Evolutionary conservation across 1,140 invertebrate genomes (phyloP).

Genomic region (Sweltsa coloradensis): DNA sequence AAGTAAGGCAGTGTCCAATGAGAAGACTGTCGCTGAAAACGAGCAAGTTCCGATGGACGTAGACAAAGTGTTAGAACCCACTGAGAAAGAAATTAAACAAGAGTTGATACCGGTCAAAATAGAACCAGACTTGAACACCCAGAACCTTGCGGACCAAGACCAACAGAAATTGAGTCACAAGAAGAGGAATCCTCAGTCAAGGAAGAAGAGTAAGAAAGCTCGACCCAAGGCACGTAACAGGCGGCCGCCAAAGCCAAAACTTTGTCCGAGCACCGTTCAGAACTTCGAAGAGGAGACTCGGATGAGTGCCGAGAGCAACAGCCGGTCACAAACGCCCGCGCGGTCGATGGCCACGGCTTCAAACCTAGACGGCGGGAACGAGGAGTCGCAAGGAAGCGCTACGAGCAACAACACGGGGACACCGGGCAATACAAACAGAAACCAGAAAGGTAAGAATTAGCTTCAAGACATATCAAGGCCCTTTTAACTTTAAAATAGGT

Average conservation of each 20-base stretch:
- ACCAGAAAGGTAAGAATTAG: slow-evolving; percentile 46
- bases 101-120: not conserved
- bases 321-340: slow-evolving; percentile 38
- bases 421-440: slow-evolving; percentile 51
- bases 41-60: too few relatives aligned
- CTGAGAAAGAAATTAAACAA: not conserved
- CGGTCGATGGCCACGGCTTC: slow-evolving; percentile 25
- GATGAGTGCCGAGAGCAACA: slow-evolving; percentile 64
- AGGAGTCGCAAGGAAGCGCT: slow-evolving; percentile 59
- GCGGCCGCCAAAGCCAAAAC: not conserved
- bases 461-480: too few relatives aligned
- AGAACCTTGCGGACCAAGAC: not conserved
- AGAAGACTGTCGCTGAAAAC: too few relatives aligned
- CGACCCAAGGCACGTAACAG: not conserved
- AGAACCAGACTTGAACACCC: not conserved
- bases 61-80: too few relatives aligned
- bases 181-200: not conserved
- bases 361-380: slow-evolving; percentile 21
- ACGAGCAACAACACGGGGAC: too few relatives aligned
- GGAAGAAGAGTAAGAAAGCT: not conserved
- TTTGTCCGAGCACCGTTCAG: slow-evolving; percentile 34
- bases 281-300: slow-evolving; percentile 75
- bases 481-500: too few relatives aligned
- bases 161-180: not conserved
- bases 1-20: too few relatives aligned